A percentile compares a stretch with the other conserved stretches of the same genome.
Conservation (phyloP, 2,797 vertebrate species). For the Phalanger gymnotis region DNA sequence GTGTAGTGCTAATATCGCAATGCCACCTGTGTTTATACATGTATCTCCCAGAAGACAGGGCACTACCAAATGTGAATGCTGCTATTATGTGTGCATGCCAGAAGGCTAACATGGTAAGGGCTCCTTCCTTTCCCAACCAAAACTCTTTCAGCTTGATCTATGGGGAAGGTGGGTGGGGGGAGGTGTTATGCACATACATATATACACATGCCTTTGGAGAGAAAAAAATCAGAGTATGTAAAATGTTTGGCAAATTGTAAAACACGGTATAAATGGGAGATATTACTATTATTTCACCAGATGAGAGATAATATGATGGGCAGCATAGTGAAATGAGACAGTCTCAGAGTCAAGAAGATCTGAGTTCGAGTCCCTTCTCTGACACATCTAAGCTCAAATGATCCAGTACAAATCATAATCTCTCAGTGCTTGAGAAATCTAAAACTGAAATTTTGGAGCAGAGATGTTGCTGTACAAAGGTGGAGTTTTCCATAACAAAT, state of each 20-base stretch:
- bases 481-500: background rate
- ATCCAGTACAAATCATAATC: background rate
- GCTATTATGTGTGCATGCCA: background rate
- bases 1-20: background rate
- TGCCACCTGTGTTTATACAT: background rate
- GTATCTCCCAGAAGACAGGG: background rate
- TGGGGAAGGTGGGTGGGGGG: too few species aligned
- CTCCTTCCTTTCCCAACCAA: background rate
- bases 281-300: background rate
- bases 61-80: background rate
- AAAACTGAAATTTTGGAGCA: background rate
- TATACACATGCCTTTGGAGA: background rate
- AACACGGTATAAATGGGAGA: background rate
- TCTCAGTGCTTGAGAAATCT: background rate
- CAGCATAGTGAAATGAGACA: background rate
- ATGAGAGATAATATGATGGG: background rate
- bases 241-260: background rate
- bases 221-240: background rate
- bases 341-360: background rate
- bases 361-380: background rate
- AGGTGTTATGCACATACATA: background rate
- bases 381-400: background rate
- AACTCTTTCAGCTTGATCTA: background rate
- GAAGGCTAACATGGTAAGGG: background rate
- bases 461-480: background rate